phyloP scores from a whole-genome alignment of 2,888 invertebrate genomes.

The Mesodorylaimus sp. region DNA sequence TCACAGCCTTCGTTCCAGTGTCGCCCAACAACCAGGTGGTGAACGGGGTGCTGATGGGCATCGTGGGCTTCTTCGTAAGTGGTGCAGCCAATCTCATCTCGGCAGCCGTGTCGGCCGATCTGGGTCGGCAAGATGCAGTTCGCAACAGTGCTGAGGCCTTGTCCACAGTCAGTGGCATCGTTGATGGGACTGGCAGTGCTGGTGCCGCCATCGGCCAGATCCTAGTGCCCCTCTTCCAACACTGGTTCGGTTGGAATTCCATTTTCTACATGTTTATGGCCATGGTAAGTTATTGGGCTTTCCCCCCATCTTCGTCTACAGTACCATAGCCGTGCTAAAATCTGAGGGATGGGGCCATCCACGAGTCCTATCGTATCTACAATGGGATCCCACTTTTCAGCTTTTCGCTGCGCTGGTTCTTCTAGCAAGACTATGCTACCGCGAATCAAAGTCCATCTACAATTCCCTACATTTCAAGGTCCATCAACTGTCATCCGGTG shows the following conservation, averaged over 20 bases:
- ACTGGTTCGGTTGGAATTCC: conserved; percentile 30
- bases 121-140: conserved; percentile 31
- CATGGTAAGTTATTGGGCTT: no score
- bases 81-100: conserved; percentile 36
- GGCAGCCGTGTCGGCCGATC: conserved; percentile 37
- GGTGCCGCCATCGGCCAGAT: conserved; percentile 39
- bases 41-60: conserved; percentile 34
- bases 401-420: no score
- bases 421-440: no score
- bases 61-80: conserved; percentile 35
- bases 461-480: no score
- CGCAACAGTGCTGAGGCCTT: conserved; percentile 35
- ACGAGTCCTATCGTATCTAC: no score
- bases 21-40: conserved; percentile 26
- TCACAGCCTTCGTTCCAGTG: no score
- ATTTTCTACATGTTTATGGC: conserved; percentile 36
- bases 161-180: conserved; percentile 37
- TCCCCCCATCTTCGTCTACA: no score
- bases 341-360: no score
- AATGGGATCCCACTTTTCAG: no score
- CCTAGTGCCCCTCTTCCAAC: conserved; percentile 32
- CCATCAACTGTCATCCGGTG: no score
- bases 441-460: no score
- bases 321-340: no score
- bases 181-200: conserved; percentile 38